Evolutionary conservation across 2,888 invertebrate genomes (phyloP), one percentile per base, ranked within the genome.

Genomic region (Automeris io): DNA sequence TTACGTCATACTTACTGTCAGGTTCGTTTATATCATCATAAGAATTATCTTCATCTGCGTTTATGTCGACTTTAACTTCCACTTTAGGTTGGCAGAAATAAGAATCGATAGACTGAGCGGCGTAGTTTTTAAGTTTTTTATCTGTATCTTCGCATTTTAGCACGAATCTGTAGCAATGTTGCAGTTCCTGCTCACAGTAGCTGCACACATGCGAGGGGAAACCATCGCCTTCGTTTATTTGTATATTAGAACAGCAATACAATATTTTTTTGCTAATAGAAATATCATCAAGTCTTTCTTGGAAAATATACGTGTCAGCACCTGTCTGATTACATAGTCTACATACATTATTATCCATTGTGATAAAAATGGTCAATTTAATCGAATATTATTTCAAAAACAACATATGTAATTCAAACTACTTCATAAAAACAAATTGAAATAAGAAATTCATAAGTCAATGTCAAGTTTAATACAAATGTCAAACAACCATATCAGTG

Each of bases 121-220:
- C 40, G 31, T 35, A 49, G 38, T 51, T 52, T 2, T 67, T 66
- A 6, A 82, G 44, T 36, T 54, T 65, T 38, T 52, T 62, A 26
- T 82, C 79, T 1, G 75, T 53, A 21, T 63, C 57, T 51, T 77
- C 72, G 39, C 80, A 80, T 53, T 69, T 73, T 1, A 63, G 38
- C 11, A 76, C 43, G 50, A 82, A 81, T 33, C 53, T 50, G 41
- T 74, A 80, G 26, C 71, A 64, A 2, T 43, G 24, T 3, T 53
- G 36, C 1, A 82, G 57, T 29, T 75, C 64, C 11, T 42, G 42
- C 12, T 69, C 60, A 45, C 82, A 82, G 6, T 16, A 31, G 2
- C 33, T 33, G 43, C 83, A 83, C 16, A 82, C 61, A 36, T 47
- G 32, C 0, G 55, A 25, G 0, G 82, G 77, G 12, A 80, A 50